Evolutionary conservation across 1,140 invertebrate genomes (phyloP), one percentile per base, ranked within the genome.

Genomic region (Papilio polytes): DNA sequence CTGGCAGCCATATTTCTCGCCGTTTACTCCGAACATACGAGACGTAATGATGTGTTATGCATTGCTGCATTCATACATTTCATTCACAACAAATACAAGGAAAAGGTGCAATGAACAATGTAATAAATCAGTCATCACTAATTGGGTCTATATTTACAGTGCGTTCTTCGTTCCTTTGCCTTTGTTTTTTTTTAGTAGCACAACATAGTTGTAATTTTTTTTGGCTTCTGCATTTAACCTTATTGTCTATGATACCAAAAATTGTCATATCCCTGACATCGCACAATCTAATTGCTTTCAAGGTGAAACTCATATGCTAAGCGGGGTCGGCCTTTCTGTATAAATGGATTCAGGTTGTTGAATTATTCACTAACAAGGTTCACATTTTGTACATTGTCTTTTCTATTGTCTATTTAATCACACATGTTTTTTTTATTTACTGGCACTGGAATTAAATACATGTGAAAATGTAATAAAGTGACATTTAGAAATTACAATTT

Each of bases 281-380:
- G 63, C 73, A 74, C 73, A 51, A 74, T 74, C 73, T 74, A 74
- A 74, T 74, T 74, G 73, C 46, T 74, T 46, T 48, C 73, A 74
- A 74, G 73, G 73, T 26, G 73, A 74, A 51, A 74, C 46, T 74
- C 44, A 46, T 74, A 51, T 46, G 73, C 73, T 31, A 15, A 26
- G 48, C 73, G 46, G 44, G 63, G 63, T 26, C 73, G 72, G 20
- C 72, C 72, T 74, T 74, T 74, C 36, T 74, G 36, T 74, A 46
- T 74, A 48, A 74, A 74, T 74, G 72, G 72, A 74, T 74, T 44
- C 20, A 74, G n/a, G n/a, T 74, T 41, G 31, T 73, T 70, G 26
- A 70, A 70, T 70, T 70, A 70, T 70, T 31, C 26, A 70, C 8
- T 70, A 70, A 66, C 63, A 66, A 70, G 63, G 26, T 70, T 70